Evolutionary conservation across 2,113 vertebrate genomes (phyloP).

Genomic region (Ictalurus furcatus): DNA sequence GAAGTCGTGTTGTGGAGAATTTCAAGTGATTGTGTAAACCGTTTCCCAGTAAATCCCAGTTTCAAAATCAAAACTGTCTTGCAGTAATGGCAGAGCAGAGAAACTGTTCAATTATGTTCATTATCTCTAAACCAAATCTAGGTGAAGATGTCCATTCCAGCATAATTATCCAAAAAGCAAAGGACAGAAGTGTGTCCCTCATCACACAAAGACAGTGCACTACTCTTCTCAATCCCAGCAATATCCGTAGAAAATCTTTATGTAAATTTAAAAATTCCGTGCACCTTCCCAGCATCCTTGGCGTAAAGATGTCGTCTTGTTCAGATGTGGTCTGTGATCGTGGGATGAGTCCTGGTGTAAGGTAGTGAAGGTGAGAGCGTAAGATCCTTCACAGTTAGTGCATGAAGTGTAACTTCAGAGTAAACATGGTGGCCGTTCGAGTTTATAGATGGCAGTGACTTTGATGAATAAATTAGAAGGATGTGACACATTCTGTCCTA

Average conservation of each 20-base stretch:
- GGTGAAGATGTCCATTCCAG: background rate
- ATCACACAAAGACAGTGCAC: background rate
- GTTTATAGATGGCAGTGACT: slow-evolving; percentile 38
- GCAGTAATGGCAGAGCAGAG: background rate
- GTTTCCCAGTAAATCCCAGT: background rate
- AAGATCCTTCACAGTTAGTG: slow-evolving; percentile 28
- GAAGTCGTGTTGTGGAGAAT: background rate
- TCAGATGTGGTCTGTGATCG: background rate
- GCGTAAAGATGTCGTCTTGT: slow-evolving; percentile 3
- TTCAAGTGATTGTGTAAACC: slow-evolving; percentile 31
- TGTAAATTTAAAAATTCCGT: slow-evolving; percentile 8
- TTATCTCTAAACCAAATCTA: slow-evolving; percentile 3
- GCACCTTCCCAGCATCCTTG: background rate
- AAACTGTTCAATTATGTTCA: slow-evolving; percentile 16
- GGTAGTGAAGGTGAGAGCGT: slow-evolving; percentile 4
- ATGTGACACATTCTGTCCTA: slow-evolving; percentile 5
- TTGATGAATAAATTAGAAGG: slow-evolving; percentile 35
- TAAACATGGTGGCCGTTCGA: slow-evolving; percentile 23
- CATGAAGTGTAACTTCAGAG: slow-evolving; percentile 25
- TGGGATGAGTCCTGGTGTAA: background rate
- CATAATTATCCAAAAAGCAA: background rate
- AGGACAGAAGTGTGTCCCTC: background rate
- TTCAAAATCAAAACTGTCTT: slow-evolving; percentile 1
- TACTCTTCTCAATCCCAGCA: background rate
- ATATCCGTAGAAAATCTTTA: slow-evolving; percentile 30